Base-by-base conservation (phyloP, 2,797 vertebrate species). In the Karalla daura region DNA sequence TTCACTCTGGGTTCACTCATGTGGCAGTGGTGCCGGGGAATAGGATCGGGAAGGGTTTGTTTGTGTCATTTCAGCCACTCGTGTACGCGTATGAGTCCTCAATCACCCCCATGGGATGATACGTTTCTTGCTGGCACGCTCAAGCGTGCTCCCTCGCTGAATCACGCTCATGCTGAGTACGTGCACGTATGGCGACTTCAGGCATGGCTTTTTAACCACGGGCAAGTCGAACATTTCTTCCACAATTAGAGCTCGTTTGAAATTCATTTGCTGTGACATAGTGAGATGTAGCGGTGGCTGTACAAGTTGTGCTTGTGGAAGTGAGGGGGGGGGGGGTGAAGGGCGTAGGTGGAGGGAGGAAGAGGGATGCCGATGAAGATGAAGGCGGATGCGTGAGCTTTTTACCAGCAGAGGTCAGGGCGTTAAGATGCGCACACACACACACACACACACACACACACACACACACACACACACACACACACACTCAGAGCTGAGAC, bases 321-420 rank as follows among this genome's bases (percentile, higher is more conserved):
- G 23, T 11, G 0, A 20, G 21, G 23, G 28, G 18, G 39, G 27
- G 30, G 46, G 23, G 20, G 0, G 9, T 7, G 14, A 1, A 17
- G 24, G 49, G 21, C 3, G 33, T 35, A 27, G 50, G 50, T 39
- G 45, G 46, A n/a, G 46, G 50, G 39, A 52, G 17, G 37, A 17
- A 14, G 44, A 46, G 33, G 28, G 39, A 35, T 6, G 64, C 24
- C 11, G 17, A 39, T 25, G 39, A 41, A 36, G 20, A 12, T n/a
- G 24, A 54, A n/a, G 44, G 13, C 18, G 33, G 41, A 58, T 9
- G 5, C n/a, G 45, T 41, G 49, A 44, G 47, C 23, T 0, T 23
- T 52, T 68, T 30, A 43, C 32, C 40, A 40, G 49, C 46, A 67
- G 39, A 68, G 56, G 18, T 40, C 52, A 67, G 46, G 47, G 63